Percentiles rank a stretch among this genome's conserved stretches.
Conservation (phyloP, 2,113 vertebrate genomes). For the Paradoxurus hermaphroditus region DNA sequence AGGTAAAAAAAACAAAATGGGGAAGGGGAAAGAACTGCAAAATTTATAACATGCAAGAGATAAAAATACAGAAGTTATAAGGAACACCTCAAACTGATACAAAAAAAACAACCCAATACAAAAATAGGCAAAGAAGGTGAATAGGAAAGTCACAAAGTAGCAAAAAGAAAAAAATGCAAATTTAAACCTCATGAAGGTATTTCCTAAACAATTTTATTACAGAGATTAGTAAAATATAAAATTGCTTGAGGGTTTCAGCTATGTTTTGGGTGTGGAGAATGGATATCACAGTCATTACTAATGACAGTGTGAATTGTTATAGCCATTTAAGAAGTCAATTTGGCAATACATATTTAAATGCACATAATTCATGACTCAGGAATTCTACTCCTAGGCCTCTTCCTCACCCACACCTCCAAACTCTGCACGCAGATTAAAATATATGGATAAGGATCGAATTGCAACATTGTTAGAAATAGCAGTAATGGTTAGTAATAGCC, state of each 20-base stretch:
- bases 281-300: not conserved
- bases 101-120: not conserved
- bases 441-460: not conserved
- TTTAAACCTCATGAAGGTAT: not conserved
- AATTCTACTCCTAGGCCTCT: not conserved
- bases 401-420: not conserved
- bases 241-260: not conserved
- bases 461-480: not conserved
- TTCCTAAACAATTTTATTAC: not conserved
- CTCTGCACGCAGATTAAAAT: not conserved
- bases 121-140: not conserved
- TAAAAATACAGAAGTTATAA: slow-evolving; percentile 8
- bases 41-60: not conserved
- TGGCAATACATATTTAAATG: not conserved
- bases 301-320: not conserved
- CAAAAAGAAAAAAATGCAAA: not conserved
- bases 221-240: not conserved
- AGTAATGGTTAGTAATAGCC: not conserved
- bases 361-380: not conserved
- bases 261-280: not conserved
- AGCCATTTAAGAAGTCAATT: not conserved
- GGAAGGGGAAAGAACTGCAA: not conserved
- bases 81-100: not conserved
- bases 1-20: not conserved
- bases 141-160: not conserved